Evolutionary conservation across 2,797 vertebrate species (phyloP).

Genomic region (Benthosema pterotum): DNA sequence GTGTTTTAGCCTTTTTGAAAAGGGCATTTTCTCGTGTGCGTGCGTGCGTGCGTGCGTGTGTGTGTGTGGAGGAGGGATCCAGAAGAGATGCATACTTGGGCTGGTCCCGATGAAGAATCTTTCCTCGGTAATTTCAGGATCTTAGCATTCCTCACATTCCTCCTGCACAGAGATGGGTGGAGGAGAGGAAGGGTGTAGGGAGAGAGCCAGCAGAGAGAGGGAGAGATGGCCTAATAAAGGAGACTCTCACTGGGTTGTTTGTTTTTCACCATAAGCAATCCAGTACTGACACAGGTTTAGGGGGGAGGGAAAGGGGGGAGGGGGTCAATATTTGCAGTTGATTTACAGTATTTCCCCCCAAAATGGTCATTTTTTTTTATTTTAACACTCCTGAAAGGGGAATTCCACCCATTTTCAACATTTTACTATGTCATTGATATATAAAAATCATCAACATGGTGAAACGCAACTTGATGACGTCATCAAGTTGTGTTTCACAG

Average conservation of each 20-base stretch:
- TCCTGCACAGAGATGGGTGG: constrained; percentile 46
- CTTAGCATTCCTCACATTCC: constrained; percentile 71
- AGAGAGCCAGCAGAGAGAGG: constrained; percentile 10
- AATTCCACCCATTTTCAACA: too few relatives aligned
- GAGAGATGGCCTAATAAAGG: neutral
- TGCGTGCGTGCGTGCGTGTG: neutral
- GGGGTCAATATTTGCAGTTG: too few relatives aligned
- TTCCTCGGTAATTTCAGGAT: constrained; percentile 41
- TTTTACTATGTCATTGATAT: too few relatives aligned
- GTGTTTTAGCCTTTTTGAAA: too few relatives aligned
- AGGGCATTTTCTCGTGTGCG: neutral
- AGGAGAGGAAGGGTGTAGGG: constrained; percentile 48
- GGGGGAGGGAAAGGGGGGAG: constrained; percentile 7
- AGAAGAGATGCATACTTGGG: constrained; percentile 13
- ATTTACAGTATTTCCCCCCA: too few relatives aligned
- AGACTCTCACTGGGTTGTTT: neutral
- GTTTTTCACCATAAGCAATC: constrained; percentile 39
- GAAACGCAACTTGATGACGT: too few relatives aligned
- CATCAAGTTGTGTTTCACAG: too few relatives aligned
- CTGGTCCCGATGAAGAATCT: constrained; percentile 32
- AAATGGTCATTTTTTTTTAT: too few relatives aligned
- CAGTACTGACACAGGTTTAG: neutral
- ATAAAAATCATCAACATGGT: too few relatives aligned
- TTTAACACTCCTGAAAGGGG: too few relatives aligned
- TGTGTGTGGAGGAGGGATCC: neutral